These are phyloP conservation scores for Drosophila pandora DNA, from an alignment of 1,140 invertebrate species.

Conservation along the genomic window DNA sequence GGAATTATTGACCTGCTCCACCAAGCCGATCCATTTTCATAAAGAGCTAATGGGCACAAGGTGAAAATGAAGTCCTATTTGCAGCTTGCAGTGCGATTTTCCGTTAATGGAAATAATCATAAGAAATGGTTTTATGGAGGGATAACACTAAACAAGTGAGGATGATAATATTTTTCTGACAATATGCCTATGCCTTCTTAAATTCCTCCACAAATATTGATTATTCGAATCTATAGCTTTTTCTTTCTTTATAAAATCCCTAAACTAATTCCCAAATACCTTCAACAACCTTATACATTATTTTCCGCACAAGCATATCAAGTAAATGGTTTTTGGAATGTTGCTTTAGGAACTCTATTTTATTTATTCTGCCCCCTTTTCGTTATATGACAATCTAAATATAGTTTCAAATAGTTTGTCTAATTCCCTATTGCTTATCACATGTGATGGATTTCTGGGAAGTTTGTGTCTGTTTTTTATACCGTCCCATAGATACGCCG, in stretches of 20 bases:
- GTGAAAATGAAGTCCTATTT: conserved; percentile 43
- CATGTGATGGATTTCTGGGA: conserved; percentile 42
- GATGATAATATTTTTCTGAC: no score
- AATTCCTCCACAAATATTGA: background rate
- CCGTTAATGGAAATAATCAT: conserved; percentile 21
- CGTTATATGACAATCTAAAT: conserved; percentile 20
- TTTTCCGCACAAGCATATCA: background rate
- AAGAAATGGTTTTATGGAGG: background rate
- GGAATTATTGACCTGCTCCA: conserved; percentile 53
- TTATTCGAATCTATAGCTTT: background rate
- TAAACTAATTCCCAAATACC: conserved; percentile 6
- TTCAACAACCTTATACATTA: background rate
- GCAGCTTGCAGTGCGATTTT: conserved; percentile 44
- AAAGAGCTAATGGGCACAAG: conserved; percentile 68
- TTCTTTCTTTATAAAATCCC: background rate
- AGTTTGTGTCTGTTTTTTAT: conserved; percentile 46
- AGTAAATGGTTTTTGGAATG: background rate
- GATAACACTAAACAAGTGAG: background rate
- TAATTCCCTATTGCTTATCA: conserved; percentile 47
- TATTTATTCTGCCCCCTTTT: conserved; percentile 4
- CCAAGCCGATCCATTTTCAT: conserved; percentile 47
- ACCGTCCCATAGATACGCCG: conserved; percentile 13
- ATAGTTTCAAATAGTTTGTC: conserved; percentile 33
- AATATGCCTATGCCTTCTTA: background rate
- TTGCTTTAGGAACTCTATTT: conserved; percentile 17